Conservation (phyloP, 2,113 vertebrate species). For the Oryzias celebensis region DNA sequence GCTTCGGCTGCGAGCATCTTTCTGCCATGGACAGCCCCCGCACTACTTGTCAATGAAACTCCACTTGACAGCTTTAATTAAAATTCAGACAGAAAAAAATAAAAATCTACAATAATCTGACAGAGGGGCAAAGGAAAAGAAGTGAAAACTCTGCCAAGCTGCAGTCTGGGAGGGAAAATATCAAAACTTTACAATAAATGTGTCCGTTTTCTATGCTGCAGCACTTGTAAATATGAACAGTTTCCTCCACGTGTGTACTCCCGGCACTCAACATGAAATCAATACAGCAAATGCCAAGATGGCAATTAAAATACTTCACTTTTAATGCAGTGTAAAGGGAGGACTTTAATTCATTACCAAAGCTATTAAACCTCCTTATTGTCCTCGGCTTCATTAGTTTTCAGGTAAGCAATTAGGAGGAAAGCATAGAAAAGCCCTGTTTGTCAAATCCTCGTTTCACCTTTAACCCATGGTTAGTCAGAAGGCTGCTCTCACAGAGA, state of each 20-base stretch:
- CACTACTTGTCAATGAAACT: slow-evolving; percentile 46
- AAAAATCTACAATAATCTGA: slow-evolving; percentile 26
- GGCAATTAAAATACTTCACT: slow-evolving; percentile 20
- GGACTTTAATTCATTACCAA: slow-evolving; percentile 18
- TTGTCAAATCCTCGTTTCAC: slow-evolving; percentile 29
- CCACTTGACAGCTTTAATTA: slow-evolving; percentile 60
- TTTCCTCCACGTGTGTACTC: slow-evolving; percentile 6
- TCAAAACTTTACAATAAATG: not conserved
- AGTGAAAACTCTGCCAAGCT: not conserved
- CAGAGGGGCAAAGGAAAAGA: slow-evolving; percentile 1
- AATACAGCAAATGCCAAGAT: slow-evolving; percentile 11
- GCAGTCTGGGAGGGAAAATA: slow-evolving; percentile 9
- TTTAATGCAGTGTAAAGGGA: slow-evolving; percentile 9
- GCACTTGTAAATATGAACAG: not conserved
- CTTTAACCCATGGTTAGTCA: slow-evolving; percentile 31
- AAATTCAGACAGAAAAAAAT: slow-evolving; percentile 37
- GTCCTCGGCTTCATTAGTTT: slow-evolving; percentile 26
- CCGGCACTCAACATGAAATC: slow-evolving; percentile 17
- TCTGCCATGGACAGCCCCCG: slow-evolving; percentile 18
- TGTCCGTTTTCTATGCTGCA: not conserved
- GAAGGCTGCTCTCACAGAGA: slow-evolving; percentile 5
- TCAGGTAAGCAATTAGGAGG: slow-evolving; percentile 9
- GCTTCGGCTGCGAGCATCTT: slow-evolving; percentile 23
- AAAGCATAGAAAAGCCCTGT: slow-evolving; percentile 5
- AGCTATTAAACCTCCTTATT: slow-evolving; percentile 22